Evolutionary conservation across 2,888 invertebrate species (phyloP).

Genomic region (Orthosia gothica): DNA sequence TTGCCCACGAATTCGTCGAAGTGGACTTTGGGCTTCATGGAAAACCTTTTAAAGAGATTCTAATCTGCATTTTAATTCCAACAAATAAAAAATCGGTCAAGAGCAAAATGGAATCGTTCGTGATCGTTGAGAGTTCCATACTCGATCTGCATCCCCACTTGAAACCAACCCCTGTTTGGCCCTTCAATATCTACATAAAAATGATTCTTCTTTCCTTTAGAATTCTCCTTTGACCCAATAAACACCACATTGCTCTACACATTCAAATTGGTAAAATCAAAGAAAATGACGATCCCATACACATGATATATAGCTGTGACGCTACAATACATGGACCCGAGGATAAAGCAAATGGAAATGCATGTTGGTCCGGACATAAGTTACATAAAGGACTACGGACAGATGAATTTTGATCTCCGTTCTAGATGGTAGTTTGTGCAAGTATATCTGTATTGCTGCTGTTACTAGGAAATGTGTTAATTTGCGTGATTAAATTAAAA

Average conservation of each 20-base stretch:
- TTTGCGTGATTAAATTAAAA: too few species aligned
- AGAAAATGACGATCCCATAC: not conserved
- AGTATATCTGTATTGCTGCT: not conserved
- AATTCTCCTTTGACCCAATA: not conserved
- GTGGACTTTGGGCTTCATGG: not conserved
- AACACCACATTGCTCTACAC: not conserved
- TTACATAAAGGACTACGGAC: conserved; percentile 16
- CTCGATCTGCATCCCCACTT: conserved; percentile 32
- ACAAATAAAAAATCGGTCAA: conserved; percentile 38
- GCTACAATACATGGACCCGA: conserved; percentile 6
- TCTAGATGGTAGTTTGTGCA: conserved; percentile 2
- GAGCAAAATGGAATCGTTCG: conserved; percentile 31
- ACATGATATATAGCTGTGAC: conserved; percentile 19
- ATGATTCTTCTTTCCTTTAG: conserved; percentile 12
- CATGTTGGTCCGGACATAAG: conserved; percentile 26
- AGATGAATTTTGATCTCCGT: conserved; percentile 39
- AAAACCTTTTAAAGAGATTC: conserved; percentile 9
- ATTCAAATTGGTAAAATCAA: not conserved
- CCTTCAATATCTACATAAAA: conserved; percentile 16
- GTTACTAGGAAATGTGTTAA: not conserved
- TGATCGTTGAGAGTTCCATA: conserved; percentile 21
- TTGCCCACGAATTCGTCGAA: not conserved
- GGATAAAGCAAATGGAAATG: conserved; percentile 47
- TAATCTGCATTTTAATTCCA: not conserved
- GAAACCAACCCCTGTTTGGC: conserved; percentile 40